Evolutionary conservation across 1,140 invertebrate species (phyloP).

Genomic region (Saccostrea cuccullata): DNA sequence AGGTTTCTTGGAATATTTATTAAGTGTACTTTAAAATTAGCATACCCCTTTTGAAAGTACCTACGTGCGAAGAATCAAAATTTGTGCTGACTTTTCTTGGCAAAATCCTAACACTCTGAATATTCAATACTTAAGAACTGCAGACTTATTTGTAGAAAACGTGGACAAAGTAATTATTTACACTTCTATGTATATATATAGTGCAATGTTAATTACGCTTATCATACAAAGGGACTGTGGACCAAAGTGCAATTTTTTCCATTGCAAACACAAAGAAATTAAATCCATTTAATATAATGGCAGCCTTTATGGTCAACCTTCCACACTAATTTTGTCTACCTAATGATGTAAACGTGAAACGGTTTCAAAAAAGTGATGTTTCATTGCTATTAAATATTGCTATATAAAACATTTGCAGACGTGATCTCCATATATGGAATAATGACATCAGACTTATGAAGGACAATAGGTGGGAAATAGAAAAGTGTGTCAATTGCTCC

Average conservation of each 20-base stretch:
- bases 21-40: background rate
- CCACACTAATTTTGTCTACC: constrained; percentile 8
- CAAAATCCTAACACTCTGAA: background rate
- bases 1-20: background rate
- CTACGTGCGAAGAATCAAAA: too few species aligned
- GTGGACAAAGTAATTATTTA: background rate
- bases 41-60: background rate
- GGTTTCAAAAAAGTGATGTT: constrained; percentile 40
- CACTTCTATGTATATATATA: constrained; percentile 18
- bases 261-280: constrained; percentile 22
- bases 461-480: constrained; percentile 22
- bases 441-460: constrained; percentile 30
- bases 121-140: too few species aligned
- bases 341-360: constrained; percentile 37
- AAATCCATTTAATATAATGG: constrained; percentile 28
- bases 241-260: constrained; percentile 16
- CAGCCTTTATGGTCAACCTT: constrained; percentile 15
- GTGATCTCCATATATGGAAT: constrained; percentile 41
- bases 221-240: background rate
- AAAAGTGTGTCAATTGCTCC: constrained; percentile 32
- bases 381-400: constrained; percentile 39
- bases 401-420: constrained; percentile 38
- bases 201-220: background rate
- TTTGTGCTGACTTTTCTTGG: background rate
- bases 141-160: background rate